Evolutionary conservation across 2,113 vertebrate species (phyloP), one percentile per base, ranked within the genome.

Genomic region (Gadus chalcogrammus): DNA sequence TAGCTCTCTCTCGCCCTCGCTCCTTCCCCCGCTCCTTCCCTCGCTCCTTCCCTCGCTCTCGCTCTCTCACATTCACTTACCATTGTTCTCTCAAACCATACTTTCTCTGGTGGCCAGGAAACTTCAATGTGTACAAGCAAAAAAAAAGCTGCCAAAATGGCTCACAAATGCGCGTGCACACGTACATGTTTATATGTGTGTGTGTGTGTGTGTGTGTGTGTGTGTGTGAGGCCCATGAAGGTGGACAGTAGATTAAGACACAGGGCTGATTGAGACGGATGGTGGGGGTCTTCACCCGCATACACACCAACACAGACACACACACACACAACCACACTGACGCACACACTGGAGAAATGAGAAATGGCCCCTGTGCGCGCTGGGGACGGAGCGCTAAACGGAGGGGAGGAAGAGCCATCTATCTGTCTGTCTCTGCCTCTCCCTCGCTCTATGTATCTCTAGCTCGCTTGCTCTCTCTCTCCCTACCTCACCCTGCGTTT

Each of bases 241-340:
- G 79, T n/a, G 71, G 85, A 86, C 85, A 84, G 80, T 86, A 86
- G 88, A 90, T 90, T 82, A 89, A 88, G 85, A 88, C 87, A 84
- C 66, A 0, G 59, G 73, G 55, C 84, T 88, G 85, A 90, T 90
- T 80, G 86, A 90, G 87, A 91, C 81, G 67, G 84, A 90, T 90
- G 79, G 82, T 61, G 20, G 76, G 75, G 75, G 70, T 83, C 83
- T 71, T 79, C 80, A 55, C 72, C 75, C 31, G 16, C 35, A 28
- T 15, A 12, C 60, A 22, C 60, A 11, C 60, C 8, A 8, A 61
- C 60, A 18, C 55, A 13, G 70, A 69, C 72, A 79, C 72, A 68
- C 72, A 71, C 67, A 73, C 68, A 68, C 65, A 48, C 42, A 42
- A 6, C 5, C 38, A 12, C 42, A 48, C 42, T 2, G 2, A 48